Base-by-base conservation (phyloP, 2,888 invertebrate genomes). In the Sphaerophoria taeniata region DNA sequence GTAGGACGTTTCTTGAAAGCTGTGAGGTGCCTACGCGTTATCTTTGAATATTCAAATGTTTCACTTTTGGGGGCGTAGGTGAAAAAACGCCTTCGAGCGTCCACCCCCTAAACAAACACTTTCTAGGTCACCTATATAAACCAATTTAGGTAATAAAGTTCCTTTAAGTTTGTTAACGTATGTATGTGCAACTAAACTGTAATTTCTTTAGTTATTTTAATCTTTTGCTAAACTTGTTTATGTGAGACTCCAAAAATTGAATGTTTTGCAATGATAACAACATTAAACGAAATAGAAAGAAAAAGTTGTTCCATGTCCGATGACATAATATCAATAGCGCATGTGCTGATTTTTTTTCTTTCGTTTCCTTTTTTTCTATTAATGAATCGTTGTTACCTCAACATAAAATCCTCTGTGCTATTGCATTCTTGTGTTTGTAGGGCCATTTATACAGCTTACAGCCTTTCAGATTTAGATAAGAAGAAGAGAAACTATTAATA, bases 41-140 rank as follows among this genome's bases (percentile, higher is more conserved):
- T n/a, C n/a, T n/a, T n/a, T n/a, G n/a, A n/a, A n/a, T n/a, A n/a
- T n/a, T n/a, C n/a, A n/a, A n/a, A n/a, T n/a, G n/a, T n/a, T n/a
- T n/a, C n/a, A n/a, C n/a, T n/a, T n/a, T n/a, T n/a, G n/a, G n/a
- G n/a, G n/a, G n/a, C n/a, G n/a, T n/a, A n/a, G n/a, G n/a, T n/a
- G n/a, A n/a, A n/a, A n/a, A n/a, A n/a, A n/a, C n/a, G n/a, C n/a
- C n/a, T n/a, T n/a, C n/a, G n/a, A n/a, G n/a, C n/a, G n/a, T n/a
- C n/a, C n/a, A n/a, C 39, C 39, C 14, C 33, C 63, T 33, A 47
- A 47, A 47, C 47, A 63, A 63, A 63, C 33, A 47, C 45, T 60
- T 63, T 47, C 63, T 63, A 63, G 63, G 63, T 63, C 63, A 63
- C 45, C 9, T 11, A 63, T 24, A 14, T 63, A n/a, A n/a, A n/a